phyloP scores from a whole-genome alignment of 1,140 invertebrate species.

The Euwallacea fornicatus region DNA sequence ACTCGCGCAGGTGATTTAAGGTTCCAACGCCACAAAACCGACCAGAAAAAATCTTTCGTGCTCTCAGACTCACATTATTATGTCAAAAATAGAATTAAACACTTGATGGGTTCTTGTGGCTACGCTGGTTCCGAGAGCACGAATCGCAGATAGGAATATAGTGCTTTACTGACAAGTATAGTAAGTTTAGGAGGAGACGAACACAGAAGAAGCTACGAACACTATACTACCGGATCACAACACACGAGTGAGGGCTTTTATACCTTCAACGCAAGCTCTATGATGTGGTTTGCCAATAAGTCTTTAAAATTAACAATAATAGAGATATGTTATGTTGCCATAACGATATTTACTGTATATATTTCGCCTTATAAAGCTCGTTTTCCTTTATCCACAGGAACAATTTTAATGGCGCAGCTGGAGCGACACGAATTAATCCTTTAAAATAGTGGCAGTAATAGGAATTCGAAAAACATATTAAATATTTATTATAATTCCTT shows the following conservation, averaged over 20 bases:
- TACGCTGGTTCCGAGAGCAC: slow-evolving; percentile 14
- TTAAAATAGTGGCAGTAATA: too few relatives aligned
- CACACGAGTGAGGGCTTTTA: slow-evolving; percentile 51
- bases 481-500: too few relatives aligned
- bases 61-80: background rate
- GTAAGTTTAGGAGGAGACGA: slow-evolving; percentile 46
- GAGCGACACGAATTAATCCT: background rate
- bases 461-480: too few relatives aligned
- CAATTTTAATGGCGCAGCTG: too few relatives aligned
- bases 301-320: background rate
- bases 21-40: slow-evolving; percentile 39
- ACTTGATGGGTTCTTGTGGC: background rate
- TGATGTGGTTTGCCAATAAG: slow-evolving; percentile 18
- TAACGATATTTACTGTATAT: too few relatives aligned
- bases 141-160: slow-evolving; percentile 15
- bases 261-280: slow-evolving; percentile 41
- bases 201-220: slow-evolving; percentile 49
- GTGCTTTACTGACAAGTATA: slow-evolving; percentile 34
- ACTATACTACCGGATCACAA: slow-evolving; percentile 48
- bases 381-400: too few relatives aligned
- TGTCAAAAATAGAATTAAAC: background rate
- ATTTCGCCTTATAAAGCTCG: too few relatives aligned
- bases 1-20: slow-evolving; percentile 37
- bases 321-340: slow-evolving; percentile 12
- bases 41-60: slow-evolving; percentile 23